These are phyloP conservation scores for Nycticorax nycticorax DNA, from an alignment of 2,113 vertebrate genomes.

Conservation along the genomic window DNA sequence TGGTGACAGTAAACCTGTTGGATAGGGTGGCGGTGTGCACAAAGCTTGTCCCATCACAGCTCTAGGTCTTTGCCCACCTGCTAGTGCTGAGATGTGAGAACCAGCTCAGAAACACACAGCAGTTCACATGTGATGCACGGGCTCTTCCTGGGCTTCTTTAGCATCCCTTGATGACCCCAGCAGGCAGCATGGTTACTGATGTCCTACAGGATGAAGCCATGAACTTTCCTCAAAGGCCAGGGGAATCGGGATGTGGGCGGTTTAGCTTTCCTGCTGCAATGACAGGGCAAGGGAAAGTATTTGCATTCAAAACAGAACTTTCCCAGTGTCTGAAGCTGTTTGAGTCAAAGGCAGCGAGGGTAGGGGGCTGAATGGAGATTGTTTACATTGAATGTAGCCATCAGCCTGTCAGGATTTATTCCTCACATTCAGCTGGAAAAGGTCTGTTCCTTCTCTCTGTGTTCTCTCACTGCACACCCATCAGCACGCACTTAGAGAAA, in stretches of 20 bases:
- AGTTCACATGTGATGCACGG: neutral
- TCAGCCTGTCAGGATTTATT: neutral
- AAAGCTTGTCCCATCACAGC: neutral
- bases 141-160: neutral
- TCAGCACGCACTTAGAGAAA: neutral
- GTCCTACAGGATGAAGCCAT: neutral
- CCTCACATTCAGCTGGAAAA: neutral
- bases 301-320: neutral
- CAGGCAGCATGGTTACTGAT: neutral
- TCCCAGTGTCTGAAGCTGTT: neutral
- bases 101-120: neutral
- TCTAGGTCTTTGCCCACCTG: neutral
- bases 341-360: neutral
- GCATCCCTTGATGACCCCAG: neutral
- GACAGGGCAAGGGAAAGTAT: neutral
- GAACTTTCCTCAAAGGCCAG: neutral
- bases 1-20: neutral
- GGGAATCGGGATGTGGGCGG: neutral
- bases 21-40: rapidly evolving
- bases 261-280: neutral
- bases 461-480: neutral
- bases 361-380: neutral
- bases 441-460: neutral
- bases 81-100: neutral
- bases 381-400: neutral